Evolutionary conservation across 1,140 invertebrate genomes (phyloP), one percentile per base, ranked within the genome.

Genomic region (Macrosteles quadrilineatus): DNA sequence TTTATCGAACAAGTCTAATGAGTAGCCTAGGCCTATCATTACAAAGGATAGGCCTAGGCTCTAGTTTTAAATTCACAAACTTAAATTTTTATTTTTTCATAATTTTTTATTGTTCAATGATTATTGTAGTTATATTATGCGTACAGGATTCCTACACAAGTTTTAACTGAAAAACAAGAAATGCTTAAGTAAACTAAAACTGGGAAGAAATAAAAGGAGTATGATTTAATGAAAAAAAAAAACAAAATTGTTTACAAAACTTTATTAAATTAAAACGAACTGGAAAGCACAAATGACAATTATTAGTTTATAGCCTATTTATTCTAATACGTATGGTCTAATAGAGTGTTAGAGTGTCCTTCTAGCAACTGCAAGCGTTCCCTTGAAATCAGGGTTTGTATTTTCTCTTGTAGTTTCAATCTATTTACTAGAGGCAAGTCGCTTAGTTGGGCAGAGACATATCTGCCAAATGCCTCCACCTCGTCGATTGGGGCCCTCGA

Each of bases 371-470:
- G 4, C 47, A 53, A 53, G 4, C 47, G 47, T 53, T 53, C 47
- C 47, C 47, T 53, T 53, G 47, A 53, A 53, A 53, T 53, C 4
- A 53, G 47, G n/a, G 47, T 53, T 53, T 53, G 47, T 53, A 53
- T 53, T 53, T 53, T 53, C 4, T 53, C 47, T n/a, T 53, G 47
- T 4, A 53, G 47, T 53, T 19, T 53, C 4, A 53, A n/a, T 53
- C 47, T 53, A n/a, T 53, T 6, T 6, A 53, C 47, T 53, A 53
- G 47, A 6, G 47, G 47, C 3, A 53, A n/a, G 47, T 53, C 47
- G 4, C 23, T 53, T 25, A 53, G 4, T 53, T 53, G 47, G 47
- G 47, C 47, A 6, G 47, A 53, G 47, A 53, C 47, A 53, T 53
- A 53, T 53, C n/a, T 53, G n/a, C 47, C 47, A 53, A 53, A 53